Evolutionary conservation across 2,797 vertebrate genomes (phyloP).

Genomic region (Myiotriccus ornatus): DNA sequence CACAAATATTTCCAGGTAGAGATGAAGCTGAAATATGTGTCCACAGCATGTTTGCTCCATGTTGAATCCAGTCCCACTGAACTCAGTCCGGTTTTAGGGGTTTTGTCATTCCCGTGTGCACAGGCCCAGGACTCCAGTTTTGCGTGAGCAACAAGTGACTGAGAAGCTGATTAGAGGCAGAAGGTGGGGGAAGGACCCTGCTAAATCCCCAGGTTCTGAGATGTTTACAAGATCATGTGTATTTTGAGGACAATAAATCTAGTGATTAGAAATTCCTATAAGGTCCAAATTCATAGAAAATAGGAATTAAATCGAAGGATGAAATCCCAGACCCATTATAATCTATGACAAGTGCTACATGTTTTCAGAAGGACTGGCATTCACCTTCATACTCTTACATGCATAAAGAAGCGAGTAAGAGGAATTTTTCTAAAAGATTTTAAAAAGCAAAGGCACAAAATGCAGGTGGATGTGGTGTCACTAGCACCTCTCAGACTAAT

Average conservation of each 20-base stretch:
- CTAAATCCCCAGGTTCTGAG: not conserved
- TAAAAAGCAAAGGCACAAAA: not conserved
- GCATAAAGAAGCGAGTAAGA: not conserved
- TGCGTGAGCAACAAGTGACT: not conserved
- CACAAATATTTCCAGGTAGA: not conserved
- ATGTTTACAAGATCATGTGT: not conserved
- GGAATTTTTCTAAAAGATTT: not conserved
- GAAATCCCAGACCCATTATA: not conserved
- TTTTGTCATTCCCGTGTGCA: not conserved
- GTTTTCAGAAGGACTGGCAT: not conserved
- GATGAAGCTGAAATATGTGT: not conserved
- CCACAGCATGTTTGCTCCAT: not conserved
- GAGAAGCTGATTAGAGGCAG: not conserved
- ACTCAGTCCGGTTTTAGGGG: not conserved
- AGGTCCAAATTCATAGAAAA: not conserved
- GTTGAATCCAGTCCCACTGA: not conserved
- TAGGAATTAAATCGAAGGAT: not conserved
- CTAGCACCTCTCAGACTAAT: not conserved
- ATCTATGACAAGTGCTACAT: accelerated
- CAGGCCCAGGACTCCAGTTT: not conserved
- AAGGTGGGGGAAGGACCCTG: accelerated
- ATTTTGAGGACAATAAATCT: not conserved
- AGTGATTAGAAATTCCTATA: not conserved
- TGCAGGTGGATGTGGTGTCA: not conserved
- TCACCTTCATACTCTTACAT: not conserved